Base-by-base conservation (phyloP, 2,113 vertebrate genomes). In the Bungarus multicinctus region DNA sequence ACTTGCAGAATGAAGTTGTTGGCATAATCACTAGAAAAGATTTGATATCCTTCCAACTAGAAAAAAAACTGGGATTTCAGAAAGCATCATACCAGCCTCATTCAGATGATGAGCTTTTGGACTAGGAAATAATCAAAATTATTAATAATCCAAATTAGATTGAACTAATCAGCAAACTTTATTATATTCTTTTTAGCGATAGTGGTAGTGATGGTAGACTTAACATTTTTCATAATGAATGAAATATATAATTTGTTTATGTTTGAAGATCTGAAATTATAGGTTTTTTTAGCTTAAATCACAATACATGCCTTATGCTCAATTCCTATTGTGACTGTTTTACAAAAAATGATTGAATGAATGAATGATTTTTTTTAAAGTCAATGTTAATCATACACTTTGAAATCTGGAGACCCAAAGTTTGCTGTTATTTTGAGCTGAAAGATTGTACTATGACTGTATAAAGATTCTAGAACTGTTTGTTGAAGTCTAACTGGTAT, bases 11-110 rank as follows among this genome's bases (percentile, higher is more conserved):
- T 43, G 23, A 1, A 90, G 93, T 95, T 55, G 94, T 94, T 93
- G 95, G 95, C 3, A 93, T 95, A 85, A 96, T 96, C 90, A 95
- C 94, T 69, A 95, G 94, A 90, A 96, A 96, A 57, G 93, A 97
- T 60, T 94, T 96, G 87, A 96, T 95, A 92, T 85, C 91, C 69
- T 94, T 95, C 18, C 88, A 34, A 5, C 91, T 96, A 85, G 93
- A 96, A 54, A 47, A 95, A 88, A 96, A 69, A 55, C 45, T 96
- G 20, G 89, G 85, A 69, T 55, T 92, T 45, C 88, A 91, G 90
- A 20, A 94, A 57, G 50, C 18, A 2, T 85, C 85, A 25, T 88
- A 94, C n/a, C 96, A 87, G 39, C 23, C 85, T 85, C 74, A 94
- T 20, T 57, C 1, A 0, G 53, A 88, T 74, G 90, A 96, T 74